Percentiles rank a stretch among this genome's conserved stretches.
These are phyloP conservation scores for Noctilio leporinus DNA, from an alignment of 2,113 vertebrate species.

Conservation along the genomic window DNA sequence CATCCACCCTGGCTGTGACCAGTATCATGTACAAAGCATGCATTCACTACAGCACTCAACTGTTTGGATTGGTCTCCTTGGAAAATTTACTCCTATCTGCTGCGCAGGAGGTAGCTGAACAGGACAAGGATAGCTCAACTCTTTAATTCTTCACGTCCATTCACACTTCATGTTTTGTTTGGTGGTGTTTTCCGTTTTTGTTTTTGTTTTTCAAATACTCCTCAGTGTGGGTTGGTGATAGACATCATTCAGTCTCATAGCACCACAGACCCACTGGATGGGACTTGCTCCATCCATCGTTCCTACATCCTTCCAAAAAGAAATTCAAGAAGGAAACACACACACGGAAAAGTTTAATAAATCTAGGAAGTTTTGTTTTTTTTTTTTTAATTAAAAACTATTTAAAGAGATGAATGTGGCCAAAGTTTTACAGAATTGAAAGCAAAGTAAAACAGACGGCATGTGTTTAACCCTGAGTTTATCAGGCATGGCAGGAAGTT, in stretches of 20 bases:
- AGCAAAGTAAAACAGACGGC: slow-evolving; percentile 79
- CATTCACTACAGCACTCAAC: slow-evolving; percentile 1
- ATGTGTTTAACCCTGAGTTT: slow-evolving; percentile 66
- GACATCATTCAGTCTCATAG: slow-evolving; percentile 1
- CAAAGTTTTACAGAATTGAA: slow-evolving; percentile 93
- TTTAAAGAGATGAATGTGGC: slow-evolving; percentile 93
- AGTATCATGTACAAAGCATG: background rate
- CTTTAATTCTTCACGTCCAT: slow-evolving; percentile 20
- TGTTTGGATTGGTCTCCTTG: background rate
- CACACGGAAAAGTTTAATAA: slow-evolving; percentile 68
- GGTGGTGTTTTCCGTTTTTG: background rate
- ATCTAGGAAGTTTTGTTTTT: slow-evolving; percentile 82
- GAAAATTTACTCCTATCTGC: slow-evolving; percentile 47
- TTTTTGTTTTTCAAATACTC: background rate
- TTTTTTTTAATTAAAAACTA: slow-evolving; percentile 81
- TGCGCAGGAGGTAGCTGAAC: background rate
- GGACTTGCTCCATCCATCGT: slow-evolving; percentile 14
- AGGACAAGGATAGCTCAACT: slow-evolving; percentile 15
- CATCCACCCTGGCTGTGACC: background rate
- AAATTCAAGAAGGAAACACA: slow-evolving; percentile 2
- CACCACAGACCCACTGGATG: slow-evolving; percentile 4
- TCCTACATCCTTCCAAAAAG: slow-evolving; percentile 15
- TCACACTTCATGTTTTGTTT: slow-evolving; percentile 23
- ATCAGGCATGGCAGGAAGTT: slow-evolving; percentile 73
- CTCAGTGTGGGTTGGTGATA: slow-evolving; percentile 21